Evolutionary conservation across 2,888 invertebrate genomes (phyloP).

Genomic region (Cartodere bifasciata): DNA sequence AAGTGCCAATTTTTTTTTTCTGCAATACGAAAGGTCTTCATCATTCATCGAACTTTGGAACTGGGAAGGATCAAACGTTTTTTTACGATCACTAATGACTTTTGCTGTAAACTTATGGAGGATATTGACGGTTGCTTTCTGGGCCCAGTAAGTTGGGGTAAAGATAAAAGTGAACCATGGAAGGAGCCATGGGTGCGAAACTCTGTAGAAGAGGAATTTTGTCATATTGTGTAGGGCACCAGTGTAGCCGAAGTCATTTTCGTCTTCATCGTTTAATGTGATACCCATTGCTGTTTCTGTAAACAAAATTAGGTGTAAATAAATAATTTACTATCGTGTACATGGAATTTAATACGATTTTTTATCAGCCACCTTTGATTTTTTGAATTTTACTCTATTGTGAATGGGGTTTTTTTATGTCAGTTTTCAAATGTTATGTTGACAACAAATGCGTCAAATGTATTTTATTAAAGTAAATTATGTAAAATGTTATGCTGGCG

Average conservation of each 20-base stretch:
- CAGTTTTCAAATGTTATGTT: too few relatives aligned
- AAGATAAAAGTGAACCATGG: not conserved
- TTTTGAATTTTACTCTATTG: too few relatives aligned
- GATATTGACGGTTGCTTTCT: not conserved
- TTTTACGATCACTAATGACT: not conserved
- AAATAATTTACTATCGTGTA: too few relatives aligned
- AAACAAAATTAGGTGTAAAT: too few relatives aligned
- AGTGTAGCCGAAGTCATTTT: not conserved
- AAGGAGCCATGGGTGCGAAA: not conserved
- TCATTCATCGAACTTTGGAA: not conserved
- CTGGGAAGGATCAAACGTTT: not conserved
- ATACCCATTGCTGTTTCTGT: conserved; percentile 2
- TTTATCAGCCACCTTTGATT: too few relatives aligned
- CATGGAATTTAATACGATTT: too few relatives aligned
- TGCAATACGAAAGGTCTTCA: not conserved
- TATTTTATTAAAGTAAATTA: too few relatives aligned
- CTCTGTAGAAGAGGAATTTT: not conserved
- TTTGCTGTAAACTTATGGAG: conserved; percentile 1
- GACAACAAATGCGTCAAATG: too few relatives aligned
- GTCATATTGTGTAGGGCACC: not conserved
- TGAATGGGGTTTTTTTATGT: too few relatives aligned
- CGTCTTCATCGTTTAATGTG: not conserved
- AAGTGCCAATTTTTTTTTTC: not conserved
- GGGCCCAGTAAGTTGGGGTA: too few relatives aligned
- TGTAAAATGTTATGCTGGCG: too few relatives aligned